Conservation (phyloP, 2,797 vertebrate genomes). For the Simalia tracyae region DNA sequence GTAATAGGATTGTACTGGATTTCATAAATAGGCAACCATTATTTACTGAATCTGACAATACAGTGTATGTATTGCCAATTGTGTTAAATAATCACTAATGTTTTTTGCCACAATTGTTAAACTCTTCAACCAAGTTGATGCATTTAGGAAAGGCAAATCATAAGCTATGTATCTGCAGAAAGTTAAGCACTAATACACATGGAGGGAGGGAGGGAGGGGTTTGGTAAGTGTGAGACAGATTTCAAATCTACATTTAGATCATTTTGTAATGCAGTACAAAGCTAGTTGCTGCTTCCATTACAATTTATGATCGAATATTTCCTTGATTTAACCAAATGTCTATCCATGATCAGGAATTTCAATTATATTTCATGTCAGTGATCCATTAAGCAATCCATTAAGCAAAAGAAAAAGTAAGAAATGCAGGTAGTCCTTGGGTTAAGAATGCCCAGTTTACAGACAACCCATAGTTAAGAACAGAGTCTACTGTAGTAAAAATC, state of each 20-base stretch:
- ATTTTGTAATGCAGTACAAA: background rate
- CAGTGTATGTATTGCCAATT: background rate
- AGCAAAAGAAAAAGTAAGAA: background rate
- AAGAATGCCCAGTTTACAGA: too few species aligned
- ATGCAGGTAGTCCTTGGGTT: background rate
- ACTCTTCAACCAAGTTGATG: background rate
- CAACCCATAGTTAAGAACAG: too few species aligned
- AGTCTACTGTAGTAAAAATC: too few species aligned
- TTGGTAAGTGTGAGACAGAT: background rate
- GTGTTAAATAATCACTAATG: conserved; percentile 7
- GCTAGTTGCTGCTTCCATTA: background rate
- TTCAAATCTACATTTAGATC: background rate
- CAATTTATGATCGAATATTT: background rate
- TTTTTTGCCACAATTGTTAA: conserved; percentile 1
- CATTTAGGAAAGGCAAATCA: conserved; percentile 29
- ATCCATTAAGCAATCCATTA: background rate
- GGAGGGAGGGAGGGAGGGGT: rapidly evolving
- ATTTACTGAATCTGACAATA: background rate
- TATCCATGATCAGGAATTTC: background rate
- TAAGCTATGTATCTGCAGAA: background rate
- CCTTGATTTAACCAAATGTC: background rate
- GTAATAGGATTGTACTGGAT: background rate
- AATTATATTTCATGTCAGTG: background rate
- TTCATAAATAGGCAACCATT: background rate
- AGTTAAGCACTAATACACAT: background rate